phyloP scores from a whole-genome alignment of 2,113 vertebrate genomes.

The Acanthochromis polyacanthus region DNA sequence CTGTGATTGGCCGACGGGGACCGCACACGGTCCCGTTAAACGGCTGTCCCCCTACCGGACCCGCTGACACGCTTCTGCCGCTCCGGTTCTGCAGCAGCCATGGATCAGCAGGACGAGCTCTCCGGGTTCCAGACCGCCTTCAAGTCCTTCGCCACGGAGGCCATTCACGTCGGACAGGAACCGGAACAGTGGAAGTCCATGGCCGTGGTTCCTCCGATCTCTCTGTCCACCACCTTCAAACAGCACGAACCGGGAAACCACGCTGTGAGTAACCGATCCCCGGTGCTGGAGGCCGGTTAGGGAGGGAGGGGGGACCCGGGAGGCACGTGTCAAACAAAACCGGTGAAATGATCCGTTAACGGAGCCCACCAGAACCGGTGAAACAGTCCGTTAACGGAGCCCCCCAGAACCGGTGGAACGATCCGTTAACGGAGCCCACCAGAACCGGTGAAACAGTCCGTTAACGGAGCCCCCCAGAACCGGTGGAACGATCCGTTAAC shows the following conservation, averaged over 20 bases:
- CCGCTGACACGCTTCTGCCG: too few species aligned
- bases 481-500: too few species aligned
- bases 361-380: too few species aligned
- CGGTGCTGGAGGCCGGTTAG: not conserved
- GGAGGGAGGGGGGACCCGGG: too few species aligned
- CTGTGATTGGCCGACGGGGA: constrained; percentile 69
- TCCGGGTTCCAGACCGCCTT: constrained; percentile 81
- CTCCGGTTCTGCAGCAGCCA: not conserved
- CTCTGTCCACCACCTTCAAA: constrained; percentile 94
- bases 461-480: too few species aligned
- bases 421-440: too few species aligned
- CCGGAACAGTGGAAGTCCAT: constrained; percentile 93
- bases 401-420: too few species aligned
- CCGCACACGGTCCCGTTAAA: constrained; percentile 8
- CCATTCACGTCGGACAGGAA: constrained; percentile 94
- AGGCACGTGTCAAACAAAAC: not conserved
- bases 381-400: too few species aligned
- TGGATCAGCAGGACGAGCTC: constrained; percentile 42
- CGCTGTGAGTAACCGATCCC: constrained; percentile 83
- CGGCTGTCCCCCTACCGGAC: not conserved
- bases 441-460: too few species aligned
- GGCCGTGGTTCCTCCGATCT: constrained; percentile 92
- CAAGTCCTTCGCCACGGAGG: constrained; percentile 91
- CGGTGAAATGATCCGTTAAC: too few species aligned
- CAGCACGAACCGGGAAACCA: constrained; percentile 89